These are phyloP conservation scores for Columba livia DNA, from an alignment of 2,113 vertebrate species.

Conservation along the genomic window DNA sequence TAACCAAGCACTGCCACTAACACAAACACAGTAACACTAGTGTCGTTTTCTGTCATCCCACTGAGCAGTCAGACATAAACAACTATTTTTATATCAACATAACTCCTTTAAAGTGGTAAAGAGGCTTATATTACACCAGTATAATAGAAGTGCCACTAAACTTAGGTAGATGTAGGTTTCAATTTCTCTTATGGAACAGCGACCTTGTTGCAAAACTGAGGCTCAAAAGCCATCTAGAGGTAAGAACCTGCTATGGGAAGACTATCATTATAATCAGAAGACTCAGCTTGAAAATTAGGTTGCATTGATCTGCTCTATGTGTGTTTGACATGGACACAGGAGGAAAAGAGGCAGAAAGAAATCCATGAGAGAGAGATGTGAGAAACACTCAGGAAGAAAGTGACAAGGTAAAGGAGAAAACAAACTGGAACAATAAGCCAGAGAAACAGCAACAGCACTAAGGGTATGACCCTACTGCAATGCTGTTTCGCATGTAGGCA, in stretches of 20 bases:
- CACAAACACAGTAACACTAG: not conserved
- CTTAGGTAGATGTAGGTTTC: not conserved
- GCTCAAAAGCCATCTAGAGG: not conserved
- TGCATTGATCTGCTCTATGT: not conserved
- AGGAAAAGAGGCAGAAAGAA: not conserved
- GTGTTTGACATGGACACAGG: not conserved
- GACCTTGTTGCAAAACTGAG: not conserved
- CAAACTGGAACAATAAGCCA: not conserved
- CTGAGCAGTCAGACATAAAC: not conserved
- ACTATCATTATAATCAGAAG: not conserved
- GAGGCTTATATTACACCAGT: not conserved
- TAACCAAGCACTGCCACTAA: not conserved
- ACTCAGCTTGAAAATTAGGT: accelerated
- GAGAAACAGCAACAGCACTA: not conserved
- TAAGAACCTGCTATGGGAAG: not conserved
- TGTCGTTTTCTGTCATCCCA: not conserved
- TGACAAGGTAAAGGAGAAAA: not conserved
- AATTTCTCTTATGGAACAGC: not conserved
- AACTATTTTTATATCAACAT: not conserved
- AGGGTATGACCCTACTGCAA: not conserved
- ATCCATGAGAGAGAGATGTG: not conserved
- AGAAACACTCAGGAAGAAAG: not conserved
- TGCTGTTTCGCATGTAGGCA: not conserved
- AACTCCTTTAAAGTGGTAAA: not conserved
- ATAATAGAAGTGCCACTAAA: not conserved